Conservation (phyloP, 2,888 invertebrate genomes). For the Lochmaea crataegi region DNA sequence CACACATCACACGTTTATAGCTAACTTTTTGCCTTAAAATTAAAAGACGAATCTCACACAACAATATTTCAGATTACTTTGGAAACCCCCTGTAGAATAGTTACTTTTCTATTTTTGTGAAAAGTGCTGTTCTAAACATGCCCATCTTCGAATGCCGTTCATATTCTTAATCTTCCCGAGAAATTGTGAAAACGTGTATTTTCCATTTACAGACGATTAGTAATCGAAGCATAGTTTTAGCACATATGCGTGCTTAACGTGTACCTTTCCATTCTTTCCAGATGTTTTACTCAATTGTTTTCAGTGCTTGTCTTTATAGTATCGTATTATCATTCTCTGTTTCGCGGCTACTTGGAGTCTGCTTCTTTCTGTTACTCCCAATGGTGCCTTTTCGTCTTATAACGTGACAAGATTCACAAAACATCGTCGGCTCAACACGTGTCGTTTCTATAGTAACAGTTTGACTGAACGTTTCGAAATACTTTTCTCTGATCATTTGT, state of each 20-base stretch:
- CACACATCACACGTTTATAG: too few relatives aligned
- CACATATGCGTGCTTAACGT: conserved; percentile 43
- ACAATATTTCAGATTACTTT: too few relatives aligned
- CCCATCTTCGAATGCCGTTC: not conserved
- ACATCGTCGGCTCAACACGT: conserved; percentile 66
- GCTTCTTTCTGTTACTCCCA: conserved; percentile 57
- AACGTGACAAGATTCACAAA: conserved; percentile 67
- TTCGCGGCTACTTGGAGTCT: conserved; percentile 50
- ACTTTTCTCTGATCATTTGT: conserved; percentile 61
- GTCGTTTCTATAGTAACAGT: conserved; percentile 66
- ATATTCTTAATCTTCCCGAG: not conserved
- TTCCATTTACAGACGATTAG: conserved; percentile 17
- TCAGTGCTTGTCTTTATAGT: conserved; percentile 51
- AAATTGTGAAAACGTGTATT: not conserved
- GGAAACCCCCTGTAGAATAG: too few relatives aligned
- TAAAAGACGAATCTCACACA: too few relatives aligned
- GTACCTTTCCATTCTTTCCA: conserved; percentile 37
- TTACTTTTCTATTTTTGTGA: too few relatives aligned
- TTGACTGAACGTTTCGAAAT: conserved; percentile 59
- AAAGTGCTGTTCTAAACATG: too few relatives aligned
- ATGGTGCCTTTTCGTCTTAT: conserved; percentile 65
- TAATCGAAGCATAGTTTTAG: conserved; percentile 37
- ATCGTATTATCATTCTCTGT: conserved; percentile 56
- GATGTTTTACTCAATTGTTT: conserved; percentile 49
- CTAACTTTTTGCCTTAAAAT: too few relatives aligned